phyloP scores from a whole-genome alignment of 2,113 vertebrate species.

The Motacilla tschutschensis region DNA sequence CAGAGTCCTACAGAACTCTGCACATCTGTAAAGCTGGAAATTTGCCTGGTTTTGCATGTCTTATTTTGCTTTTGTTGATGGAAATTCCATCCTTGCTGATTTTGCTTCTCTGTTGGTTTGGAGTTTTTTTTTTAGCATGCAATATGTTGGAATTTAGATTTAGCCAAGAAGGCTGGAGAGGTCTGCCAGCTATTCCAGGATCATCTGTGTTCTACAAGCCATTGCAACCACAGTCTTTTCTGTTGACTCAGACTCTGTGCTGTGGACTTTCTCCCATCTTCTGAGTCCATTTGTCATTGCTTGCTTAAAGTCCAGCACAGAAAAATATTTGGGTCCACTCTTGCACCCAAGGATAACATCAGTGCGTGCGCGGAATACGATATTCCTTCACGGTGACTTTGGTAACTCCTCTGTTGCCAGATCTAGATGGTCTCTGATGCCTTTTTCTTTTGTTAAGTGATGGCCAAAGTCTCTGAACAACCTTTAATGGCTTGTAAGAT shows the following conservation, averaged over 20 bases:
- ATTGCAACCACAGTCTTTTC: not conserved
- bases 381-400: not conserved
- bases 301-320: not conserved
- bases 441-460: not conserved
- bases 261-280: not conserved
- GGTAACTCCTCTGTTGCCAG: not conserved
- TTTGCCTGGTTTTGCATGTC: not conserved
- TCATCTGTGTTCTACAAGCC: not conserved
- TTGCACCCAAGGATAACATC: not conserved
- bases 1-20: not conserved
- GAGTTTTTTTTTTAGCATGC: not conserved
- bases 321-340: not conserved
- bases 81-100: not conserved
- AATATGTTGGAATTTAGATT: not conserved
- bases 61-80: not conserved
- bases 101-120: not conserved
- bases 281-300: not conserved
- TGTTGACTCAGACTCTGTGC: not conserved
- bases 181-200: not conserved
- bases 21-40: not conserved
- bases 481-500: not conserved
- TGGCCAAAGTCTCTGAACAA: not conserved
- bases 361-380: fast-evolving
- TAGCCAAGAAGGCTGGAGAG: not conserved
- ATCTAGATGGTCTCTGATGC: not conserved